Evolutionary conservation across 2,888 invertebrate species (phyloP), one percentile per base, ranked within the genome.

Genomic region (Dynastes hyllus): DNA sequence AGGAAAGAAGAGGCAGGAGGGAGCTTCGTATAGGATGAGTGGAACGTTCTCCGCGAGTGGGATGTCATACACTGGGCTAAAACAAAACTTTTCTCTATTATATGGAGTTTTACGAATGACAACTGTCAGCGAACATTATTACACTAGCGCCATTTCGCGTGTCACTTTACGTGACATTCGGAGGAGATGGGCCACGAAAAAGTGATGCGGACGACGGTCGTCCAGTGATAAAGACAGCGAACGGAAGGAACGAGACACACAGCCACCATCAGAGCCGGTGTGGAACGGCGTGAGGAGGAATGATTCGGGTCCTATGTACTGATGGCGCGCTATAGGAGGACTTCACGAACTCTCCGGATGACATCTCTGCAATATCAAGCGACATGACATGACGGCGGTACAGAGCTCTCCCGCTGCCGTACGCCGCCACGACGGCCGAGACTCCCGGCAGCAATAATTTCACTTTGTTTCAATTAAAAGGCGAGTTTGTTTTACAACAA

Each of bases 51-150:
- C 45, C 61, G 61, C 73, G 73, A 61, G 73, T 61, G 73, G 73
- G 73, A 73, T 73, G 73, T 73, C 73, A 73, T 73, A 73, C 73
- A 73, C 82, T 81, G 82, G 81, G 84, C 85, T 86, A 85, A 86
- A 86, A 86, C 87, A 86, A 85, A 87, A 87, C 87, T 86, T 86
- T 87, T 86, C 86, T 86, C 85, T 86, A 86, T 86, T 84, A 85
- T 73, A 73, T 85, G 85, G 84, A 85, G 86, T 85, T 86, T 85
- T 84, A 82, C 86, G 88, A 87, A 87, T 88, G 88, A 88, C 88
- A 87, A 88, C 87, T 88, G 88, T 88, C 89, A 87, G 85, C 85
- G 87, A 86, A 87, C 87, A 88, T 88, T 88, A 89, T 88, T 88
- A 88, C 88, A 85, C 84, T 83, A 84, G 83, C 85, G 83, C 85